Evolutionary conservation across 1,140 invertebrate species (phyloP), one percentile per base, ranked within the genome.

Genomic region (Eueides isabella): DNA sequence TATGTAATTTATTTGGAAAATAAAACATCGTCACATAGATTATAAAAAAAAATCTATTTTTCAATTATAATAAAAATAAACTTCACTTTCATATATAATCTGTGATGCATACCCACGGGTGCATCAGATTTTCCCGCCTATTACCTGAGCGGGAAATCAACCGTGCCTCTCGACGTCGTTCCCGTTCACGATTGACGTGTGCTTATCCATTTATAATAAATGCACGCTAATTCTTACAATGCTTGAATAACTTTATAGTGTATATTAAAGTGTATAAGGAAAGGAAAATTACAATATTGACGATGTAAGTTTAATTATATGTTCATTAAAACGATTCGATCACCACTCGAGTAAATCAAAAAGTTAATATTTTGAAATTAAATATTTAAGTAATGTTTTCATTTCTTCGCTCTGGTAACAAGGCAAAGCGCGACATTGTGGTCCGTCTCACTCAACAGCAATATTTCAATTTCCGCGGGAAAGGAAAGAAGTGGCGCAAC

Each of bases 201-300:
- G 48, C 48, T 55, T 55, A 55, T 55, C 48, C 48, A 5, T 55
- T 55, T 55, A 55, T 55, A 55, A 55, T 55, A 55, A 55, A 55
- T 55, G 48, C 48, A 55, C 19, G 48, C n/a, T 55, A 55, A 26
- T 55, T 55, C 48, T 26, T 55, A 55, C 19, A 23, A 55, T 55
- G 48, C 48, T 55, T 23, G 48, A 55, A 55, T 55, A 55, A 55
- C 23, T 55, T 55, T 55, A 55, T 23, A 55, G 48, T 55, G 9
- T n/a, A 23, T 55, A 23, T 26, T 26, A 9, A 44, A 23, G 19
- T 6, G 44, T 23, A 26, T 23, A 48, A 23, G 23, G 5, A 23
- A 55, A 55, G 9, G 9, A 12, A 23, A 7, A 23, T 26, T 2
- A 12, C 12, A 38, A 23, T 55, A 23, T 55, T 23, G 7, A 55